These are phyloP conservation scores for Calameuta idolon DNA, from an alignment of 2,888 invertebrate species.

Conservation along the genomic window DNA sequence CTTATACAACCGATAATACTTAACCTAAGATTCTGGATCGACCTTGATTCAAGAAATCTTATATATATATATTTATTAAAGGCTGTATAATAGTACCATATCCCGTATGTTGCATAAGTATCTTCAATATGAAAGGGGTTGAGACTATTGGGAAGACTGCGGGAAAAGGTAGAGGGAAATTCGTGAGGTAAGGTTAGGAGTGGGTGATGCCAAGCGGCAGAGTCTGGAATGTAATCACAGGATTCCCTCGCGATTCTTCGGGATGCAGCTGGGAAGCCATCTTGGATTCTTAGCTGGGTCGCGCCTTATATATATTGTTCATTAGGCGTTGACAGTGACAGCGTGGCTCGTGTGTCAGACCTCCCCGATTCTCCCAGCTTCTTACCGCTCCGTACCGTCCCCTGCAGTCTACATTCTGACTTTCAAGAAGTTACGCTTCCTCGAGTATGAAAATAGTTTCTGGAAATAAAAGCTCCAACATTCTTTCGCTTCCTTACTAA, in stretches of 20 bases:
- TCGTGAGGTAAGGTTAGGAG: background rate
- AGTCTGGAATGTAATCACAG: constrained; percentile 66
- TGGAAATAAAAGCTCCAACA: background rate
- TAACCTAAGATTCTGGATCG: background rate
- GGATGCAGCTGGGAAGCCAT: constrained; percentile 58
- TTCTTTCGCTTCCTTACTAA: background rate
- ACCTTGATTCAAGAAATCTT: background rate
- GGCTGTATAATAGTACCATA: background rate
- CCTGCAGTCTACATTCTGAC: constrained; percentile 13
- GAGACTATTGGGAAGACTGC: constrained; percentile 20
- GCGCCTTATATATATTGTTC: constrained; percentile 56
- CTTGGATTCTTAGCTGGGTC: constrained; percentile 64
- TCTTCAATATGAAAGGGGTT: constrained; percentile 4
- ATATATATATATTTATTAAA: background rate
- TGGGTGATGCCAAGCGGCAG: constrained; percentile 13
- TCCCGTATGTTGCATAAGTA: background rate
- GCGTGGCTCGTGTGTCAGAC: constrained; percentile 33
- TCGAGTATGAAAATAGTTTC: background rate
- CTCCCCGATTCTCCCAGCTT: background rate
- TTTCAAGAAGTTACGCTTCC: background rate
- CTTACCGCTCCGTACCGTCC: background rate
- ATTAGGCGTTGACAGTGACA: constrained; percentile 59
- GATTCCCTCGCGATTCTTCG: constrained; percentile 64
- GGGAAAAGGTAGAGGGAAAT: constrained; percentile 27
- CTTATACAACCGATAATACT: background rate